phyloP scores from a whole-genome alignment of 2,113 vertebrate species.

The Notiomystis cincta region DNA sequence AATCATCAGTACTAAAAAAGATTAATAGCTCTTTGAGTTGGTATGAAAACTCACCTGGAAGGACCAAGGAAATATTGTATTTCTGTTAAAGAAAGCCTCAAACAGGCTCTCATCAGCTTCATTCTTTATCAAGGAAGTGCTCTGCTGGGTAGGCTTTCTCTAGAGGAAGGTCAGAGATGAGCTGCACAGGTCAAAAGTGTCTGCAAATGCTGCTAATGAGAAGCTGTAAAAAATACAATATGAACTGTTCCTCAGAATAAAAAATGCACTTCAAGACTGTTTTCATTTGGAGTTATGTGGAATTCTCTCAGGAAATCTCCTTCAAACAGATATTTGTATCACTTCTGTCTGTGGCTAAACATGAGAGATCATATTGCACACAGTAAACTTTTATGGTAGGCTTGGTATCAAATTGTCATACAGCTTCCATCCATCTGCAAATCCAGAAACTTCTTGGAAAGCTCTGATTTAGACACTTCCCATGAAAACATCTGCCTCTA shows the following conservation, averaged over 20 bases:
- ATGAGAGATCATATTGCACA: neutral
- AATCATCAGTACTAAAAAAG: neutral
- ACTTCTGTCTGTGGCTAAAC: neutral
- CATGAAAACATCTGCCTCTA: neutral
- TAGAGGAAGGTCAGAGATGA: neutral
- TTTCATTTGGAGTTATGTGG: neutral
- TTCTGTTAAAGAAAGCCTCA: neutral
- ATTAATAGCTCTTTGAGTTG: neutral
- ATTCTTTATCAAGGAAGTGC: neutral
- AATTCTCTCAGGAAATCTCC: neutral
- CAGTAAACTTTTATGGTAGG: neutral
- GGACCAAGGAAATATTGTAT: neutral
- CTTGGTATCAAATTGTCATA: neutral
- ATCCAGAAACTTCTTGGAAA: neutral
- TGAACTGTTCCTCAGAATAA: neutral
- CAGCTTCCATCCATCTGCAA: neutral
- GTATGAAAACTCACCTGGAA: neutral
- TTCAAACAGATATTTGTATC: neutral
- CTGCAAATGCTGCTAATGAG: neutral
- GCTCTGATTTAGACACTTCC: neutral
- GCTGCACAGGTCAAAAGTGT: neutral
- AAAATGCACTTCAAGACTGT: neutral
- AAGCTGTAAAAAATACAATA: neutral
- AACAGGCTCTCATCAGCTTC: neutral
- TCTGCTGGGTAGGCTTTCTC: neutral